Evolutionary conservation across 2,797 vertebrate genomes (phyloP), one percentile per base, ranked within the genome.

Genomic region (Xenopus petersii): DNA sequence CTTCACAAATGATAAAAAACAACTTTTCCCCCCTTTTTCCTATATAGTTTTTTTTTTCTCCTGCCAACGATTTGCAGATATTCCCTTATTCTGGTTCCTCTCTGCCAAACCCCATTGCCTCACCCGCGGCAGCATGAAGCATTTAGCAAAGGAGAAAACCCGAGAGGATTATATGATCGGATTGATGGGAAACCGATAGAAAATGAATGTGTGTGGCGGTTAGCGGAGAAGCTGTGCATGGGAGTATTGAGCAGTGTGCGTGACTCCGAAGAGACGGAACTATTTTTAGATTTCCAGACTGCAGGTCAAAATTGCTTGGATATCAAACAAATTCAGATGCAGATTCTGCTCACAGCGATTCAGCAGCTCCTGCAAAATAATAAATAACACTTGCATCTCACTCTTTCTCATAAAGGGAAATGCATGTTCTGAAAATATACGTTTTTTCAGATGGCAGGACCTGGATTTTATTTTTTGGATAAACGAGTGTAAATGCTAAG

Each of bases 271-370:
- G 88, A 89, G 84, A 85, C 73, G 10, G 80, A 74, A 42, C 85
- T 90, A 86, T 86, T 89, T 90, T 89, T 86, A 86, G 82, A 0
- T 68, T 67, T 67, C 11, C 36, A 48, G 55, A 86, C 75, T 81
- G 74, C 55, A 73, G 81, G 80, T 82, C 76, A 75, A 56, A 67
- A 64, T 48, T 82, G 59, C 73, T 73, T 68, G 54, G n/a, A 5
- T 60, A 83, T 62, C 60, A 76, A 61, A 70, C 81, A 62, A 73
- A 81, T 86, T 78, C 84, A 85, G 81, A 84, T 83, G 76, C 60
- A 47, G 59, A 71, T 65, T 47, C 84, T 83, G 86, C 84, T 76
- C 55, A 71, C 81, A 82, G 80, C 80, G 83, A 74, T 63, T 64
- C 64, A 79, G 67, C 75, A 72, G 84, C 73, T 80, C 80, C 26